A percentile compares a stretch with the other conserved stretches of the same genome.
These are phyloP conservation scores for Ia io DNA, from an alignment of 2,113 vertebrate genomes.

Conservation along the genomic window DNA sequence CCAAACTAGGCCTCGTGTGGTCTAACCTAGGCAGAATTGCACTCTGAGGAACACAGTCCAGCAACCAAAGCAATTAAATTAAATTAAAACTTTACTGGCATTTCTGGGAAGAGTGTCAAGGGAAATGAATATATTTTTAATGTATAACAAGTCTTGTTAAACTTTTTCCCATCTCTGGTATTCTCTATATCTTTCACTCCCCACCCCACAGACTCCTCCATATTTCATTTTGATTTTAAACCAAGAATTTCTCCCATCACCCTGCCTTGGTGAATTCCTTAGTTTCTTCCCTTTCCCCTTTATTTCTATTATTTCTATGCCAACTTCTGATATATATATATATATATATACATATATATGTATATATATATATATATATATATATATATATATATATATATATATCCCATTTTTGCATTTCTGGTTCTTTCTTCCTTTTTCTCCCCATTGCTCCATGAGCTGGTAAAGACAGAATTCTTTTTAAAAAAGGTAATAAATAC, in stretches of 20 bases:
- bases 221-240: neutral
- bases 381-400: no score
- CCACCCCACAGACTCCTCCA: neutral
- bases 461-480: neutral
- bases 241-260: neutral
- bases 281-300: neutral
- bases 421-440: neutral
- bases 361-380: no score
- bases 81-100: conserved; percentile 50
- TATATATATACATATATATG: no score
- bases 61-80: conserved; percentile 45
- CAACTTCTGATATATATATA: neutral
- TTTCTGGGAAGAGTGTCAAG: conserved; percentile 39
- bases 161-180: neutral
- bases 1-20: neutral
- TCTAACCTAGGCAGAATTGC: neutral
- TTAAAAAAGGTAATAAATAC: neutral
- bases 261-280: neutral
- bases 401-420: neutral
- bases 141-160: neutral
- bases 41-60: conserved; percentile 30
- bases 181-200: neutral
- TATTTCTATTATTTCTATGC: neutral
- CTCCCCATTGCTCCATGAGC: neutral
- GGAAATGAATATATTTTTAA: conserved; percentile 43